Base-by-base conservation (phyloP, 2,888 invertebrate species). In the Cenopis cana region DNA sequence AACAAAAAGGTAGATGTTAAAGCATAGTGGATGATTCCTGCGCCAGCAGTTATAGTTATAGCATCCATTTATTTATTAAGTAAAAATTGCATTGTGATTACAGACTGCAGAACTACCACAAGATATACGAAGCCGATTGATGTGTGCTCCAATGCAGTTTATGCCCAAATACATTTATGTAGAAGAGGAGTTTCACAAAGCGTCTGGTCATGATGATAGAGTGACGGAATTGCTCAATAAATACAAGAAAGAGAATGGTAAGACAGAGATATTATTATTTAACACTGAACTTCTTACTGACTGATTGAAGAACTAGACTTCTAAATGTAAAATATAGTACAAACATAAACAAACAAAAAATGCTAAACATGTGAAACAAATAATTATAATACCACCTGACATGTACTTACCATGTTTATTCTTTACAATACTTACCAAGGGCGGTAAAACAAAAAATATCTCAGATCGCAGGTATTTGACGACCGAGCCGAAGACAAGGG, bases 241-340 rank as follows among this genome's bases (percentile, higher is more conserved):
- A 85, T 93, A 93, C 78, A 87, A 85, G 68, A 87, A 82, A 73
- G 91, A 92, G 70, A 91, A 91, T 85, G 92, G 92, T 91, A 74
- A 80, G 80, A n/a, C n/a, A n/a, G n/a, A n/a, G n/a, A n/a, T n/a
- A n/a, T 12, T 46, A 38, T 5, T n/a, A 46, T 8, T 46, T 8
- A 33, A 33, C 9, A 33, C 33, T 5, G 33, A 33, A 33, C 33
- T 33, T 33, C 8, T 5, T 33, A 33, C 5, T 33, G 33, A 33
- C 5, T n/a, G 46, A n/a, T 38, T 38, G 38, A 12, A n/a, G 46
- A n/a, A n/a, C 46, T 46, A 14, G 12, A 46, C 14, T 46, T 1
- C 46, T n/a, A 14, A 12, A 14, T 24, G 24, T 24, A 24, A n/a
- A n/a, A n/a, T 4, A 24, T 24, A n/a, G 46, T 46, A 46, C 12